These are phyloP conservation scores for Megaleporinus macrocephalus DNA, from an alignment of 2,113 vertebrate species.

Conservation along the genomic window DNA sequence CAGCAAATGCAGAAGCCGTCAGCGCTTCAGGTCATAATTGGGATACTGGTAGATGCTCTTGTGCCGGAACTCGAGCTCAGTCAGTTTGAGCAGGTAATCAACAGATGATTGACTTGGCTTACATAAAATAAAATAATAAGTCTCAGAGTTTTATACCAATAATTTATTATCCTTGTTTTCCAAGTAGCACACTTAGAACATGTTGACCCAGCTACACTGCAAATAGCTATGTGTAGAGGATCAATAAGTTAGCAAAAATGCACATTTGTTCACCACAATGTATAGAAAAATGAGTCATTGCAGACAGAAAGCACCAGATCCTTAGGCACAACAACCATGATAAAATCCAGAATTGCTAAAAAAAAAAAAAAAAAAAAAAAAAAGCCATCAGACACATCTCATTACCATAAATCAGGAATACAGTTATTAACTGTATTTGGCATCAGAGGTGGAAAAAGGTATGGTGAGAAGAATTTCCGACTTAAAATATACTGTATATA, in stretches of 20 bases:
- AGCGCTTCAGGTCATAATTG: slow-evolving; percentile 82
- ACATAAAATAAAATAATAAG: slow-evolving; percentile 74
- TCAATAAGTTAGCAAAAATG: slow-evolving; percentile 32
- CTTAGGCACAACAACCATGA: slow-evolving; percentile 24
- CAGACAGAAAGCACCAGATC: slow-evolving; percentile 61
- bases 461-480: slow-evolving; percentile 14
- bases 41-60: slow-evolving; percentile 76
- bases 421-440: slow-evolving; percentile 38
- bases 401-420: slow-evolving; percentile 17
- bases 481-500: slow-evolving; percentile 33
- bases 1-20: slow-evolving; percentile 85
- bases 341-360: not conserved
- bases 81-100: slow-evolving; percentile 74
- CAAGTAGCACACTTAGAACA: slow-evolving; percentile 85
- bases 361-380: too few relatives aligned
- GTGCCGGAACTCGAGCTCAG: slow-evolving; percentile 77
- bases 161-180: slow-evolving; percentile 79
- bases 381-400: not conserved
- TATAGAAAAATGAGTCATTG: slow-evolving; percentile 51
- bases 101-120: slow-evolving; percentile 21
- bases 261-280: slow-evolving; percentile 41
- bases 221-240: slow-evolving; percentile 16
- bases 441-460: slow-evolving; percentile 38
- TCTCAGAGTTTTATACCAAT: slow-evolving; percentile 59
- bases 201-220: slow-evolving; percentile 75